phyloP scores from a whole-genome alignment of 2,888 invertebrate genomes.

The Leistus spinibarbis region DNA sequence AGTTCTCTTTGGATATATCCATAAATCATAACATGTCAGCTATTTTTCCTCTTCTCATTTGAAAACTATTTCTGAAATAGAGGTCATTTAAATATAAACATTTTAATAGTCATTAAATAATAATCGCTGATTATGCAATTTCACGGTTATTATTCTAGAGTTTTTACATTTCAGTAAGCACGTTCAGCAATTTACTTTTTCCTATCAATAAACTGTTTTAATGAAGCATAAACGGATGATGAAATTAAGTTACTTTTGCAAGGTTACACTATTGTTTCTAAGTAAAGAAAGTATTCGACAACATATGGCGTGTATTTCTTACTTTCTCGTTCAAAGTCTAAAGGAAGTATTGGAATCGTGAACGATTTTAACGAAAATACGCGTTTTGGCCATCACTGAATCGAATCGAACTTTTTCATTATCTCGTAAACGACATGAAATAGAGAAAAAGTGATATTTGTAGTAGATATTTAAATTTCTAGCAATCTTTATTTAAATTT shows the following conservation, averaged over 20 bases:
- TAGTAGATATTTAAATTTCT: too few relatives aligned
- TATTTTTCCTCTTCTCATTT: neutral
- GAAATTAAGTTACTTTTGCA: neutral
- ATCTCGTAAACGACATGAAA: too few relatives aligned
- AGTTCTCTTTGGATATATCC: neutral
- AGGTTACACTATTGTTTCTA: too few relatives aligned
- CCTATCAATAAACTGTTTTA: neutral
- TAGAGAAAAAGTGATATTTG: too few relatives aligned
- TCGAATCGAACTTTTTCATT: too few relatives aligned
- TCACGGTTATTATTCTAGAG: neutral
- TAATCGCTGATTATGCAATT: neutral
- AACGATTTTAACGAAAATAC: too few relatives aligned
- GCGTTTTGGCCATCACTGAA: too few relatives aligned
- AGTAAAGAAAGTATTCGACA: too few relatives aligned
- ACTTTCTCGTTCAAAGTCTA: too few relatives aligned
- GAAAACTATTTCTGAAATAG: neutral
- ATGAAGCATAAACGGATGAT: neutral
- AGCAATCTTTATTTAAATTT: too few relatives aligned
- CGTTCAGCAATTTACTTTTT: neutral
- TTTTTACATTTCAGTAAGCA: neutral
- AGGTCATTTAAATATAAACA: neutral
- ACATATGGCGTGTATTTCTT: too few relatives aligned
- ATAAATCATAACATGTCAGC: conserved; percentile 25
- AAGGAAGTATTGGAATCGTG: too few relatives aligned
- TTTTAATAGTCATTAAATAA: neutral